Evolutionary conservation across 2,888 invertebrate genomes (phyloP).

Genomic region (Limenitis camilla): DNA sequence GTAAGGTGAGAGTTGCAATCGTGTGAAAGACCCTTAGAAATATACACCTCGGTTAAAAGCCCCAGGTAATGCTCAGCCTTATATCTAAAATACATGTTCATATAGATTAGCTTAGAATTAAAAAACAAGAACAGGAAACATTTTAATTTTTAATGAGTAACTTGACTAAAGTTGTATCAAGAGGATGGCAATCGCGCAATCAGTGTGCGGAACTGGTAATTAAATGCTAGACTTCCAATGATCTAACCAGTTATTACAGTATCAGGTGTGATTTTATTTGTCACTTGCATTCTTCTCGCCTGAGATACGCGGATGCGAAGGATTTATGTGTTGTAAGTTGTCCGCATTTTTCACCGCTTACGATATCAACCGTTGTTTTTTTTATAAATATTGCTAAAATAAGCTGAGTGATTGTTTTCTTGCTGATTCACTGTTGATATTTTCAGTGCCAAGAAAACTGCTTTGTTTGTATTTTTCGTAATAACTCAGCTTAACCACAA

Average conservation of each 20-base stretch:
- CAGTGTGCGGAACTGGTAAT: slow-evolving; percentile 17
- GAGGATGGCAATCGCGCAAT: slow-evolving; percentile 12
- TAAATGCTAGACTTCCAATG: slow-evolving; percentile 9
- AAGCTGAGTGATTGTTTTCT: neutral
- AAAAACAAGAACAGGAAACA: too few species aligned
- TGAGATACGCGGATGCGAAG: slow-evolving; percentile 23
- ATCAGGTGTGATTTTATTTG: slow-evolving; percentile 23
- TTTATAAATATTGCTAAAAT: slow-evolving; percentile 7
- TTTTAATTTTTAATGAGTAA: slow-evolving; percentile 44
- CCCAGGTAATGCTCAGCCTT: too few species aligned
- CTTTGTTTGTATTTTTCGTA: slow-evolving; percentile 8
- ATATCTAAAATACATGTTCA: too few species aligned
- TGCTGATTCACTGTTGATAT: slow-evolving; percentile 11
- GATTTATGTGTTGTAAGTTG: slow-evolving; percentile 19
- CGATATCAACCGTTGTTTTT: slow-evolving; percentile 4
- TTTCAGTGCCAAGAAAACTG: slow-evolving; percentile 16
- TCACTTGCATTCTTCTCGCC: slow-evolving; percentile 23
- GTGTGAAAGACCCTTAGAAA: too few species aligned
- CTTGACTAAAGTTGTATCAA: slow-evolving; percentile 51
- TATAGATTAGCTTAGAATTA: too few species aligned
- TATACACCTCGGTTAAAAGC: too few species aligned
- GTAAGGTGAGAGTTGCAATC: too few species aligned
- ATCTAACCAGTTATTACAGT: slow-evolving; percentile 10
- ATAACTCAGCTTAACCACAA: slow-evolving; percentile 4
- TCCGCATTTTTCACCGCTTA: slow-evolving; percentile 18